Conservation (phyloP, 2,113 vertebrate species). For the Pangasianodon gigas region DNA sequence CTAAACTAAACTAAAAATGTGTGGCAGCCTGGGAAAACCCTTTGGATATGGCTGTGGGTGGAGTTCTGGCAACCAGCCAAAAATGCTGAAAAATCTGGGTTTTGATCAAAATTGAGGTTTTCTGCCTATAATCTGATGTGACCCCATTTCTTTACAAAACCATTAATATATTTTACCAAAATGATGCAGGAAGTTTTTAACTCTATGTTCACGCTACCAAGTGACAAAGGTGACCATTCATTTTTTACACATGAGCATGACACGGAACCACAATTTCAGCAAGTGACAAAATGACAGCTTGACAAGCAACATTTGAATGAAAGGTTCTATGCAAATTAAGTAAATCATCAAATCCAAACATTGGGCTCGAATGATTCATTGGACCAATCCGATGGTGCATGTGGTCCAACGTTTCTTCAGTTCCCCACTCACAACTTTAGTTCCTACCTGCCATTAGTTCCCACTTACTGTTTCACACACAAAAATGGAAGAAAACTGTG, state of each 20-base stretch:
- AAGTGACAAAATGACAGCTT: not conserved
- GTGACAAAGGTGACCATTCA: not conserved
- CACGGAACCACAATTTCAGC: not conserved
- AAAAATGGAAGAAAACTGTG: not conserved
- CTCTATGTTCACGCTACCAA: not conserved
- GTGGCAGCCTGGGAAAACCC: not conserved
- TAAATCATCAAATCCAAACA: too few species aligned
- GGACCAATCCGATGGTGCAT: too few species aligned
- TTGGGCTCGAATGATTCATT: not conserved
- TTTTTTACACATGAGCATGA: not conserved
- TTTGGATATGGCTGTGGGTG: not conserved
- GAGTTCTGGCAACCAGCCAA: not conserved
- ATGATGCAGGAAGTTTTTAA: not conserved
- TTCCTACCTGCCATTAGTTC: not conserved
- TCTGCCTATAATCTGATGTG: not conserved
- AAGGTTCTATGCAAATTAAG: too few species aligned
- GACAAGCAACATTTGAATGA: too few species aligned
- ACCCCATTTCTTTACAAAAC: not conserved
- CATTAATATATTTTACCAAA: not conserved
- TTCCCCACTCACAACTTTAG: not conserved
- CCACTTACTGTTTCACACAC: not conserved
- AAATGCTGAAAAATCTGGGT: not conserved
- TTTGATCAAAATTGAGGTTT: not conserved
- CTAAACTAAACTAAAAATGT: not conserved
- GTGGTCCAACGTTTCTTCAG: not conserved